Percentiles rank a stretch among this genome's conserved stretches.
phyloP scores from a whole-genome alignment of 2,888 invertebrate genomes.

The Lampropteryx suffumata region DNA sequence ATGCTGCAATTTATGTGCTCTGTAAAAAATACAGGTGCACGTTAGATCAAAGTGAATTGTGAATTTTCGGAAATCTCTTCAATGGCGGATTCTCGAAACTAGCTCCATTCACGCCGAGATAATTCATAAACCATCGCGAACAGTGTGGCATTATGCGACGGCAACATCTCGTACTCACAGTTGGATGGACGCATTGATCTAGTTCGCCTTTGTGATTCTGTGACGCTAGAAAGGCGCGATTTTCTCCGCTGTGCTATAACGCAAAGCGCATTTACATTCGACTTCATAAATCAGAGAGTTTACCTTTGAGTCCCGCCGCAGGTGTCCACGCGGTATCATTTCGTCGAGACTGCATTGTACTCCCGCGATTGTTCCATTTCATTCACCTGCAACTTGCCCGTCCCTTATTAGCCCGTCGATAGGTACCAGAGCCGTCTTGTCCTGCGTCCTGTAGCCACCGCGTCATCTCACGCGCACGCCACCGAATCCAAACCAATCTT shows the following conservation, averaged over 20 bases:
- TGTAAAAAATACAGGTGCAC: conserved; percentile 28
- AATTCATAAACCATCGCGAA: conserved; percentile 39
- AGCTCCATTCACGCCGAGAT: conserved; percentile 43
- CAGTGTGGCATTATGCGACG: conserved; percentile 45
- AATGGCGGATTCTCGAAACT: conserved; percentile 44
- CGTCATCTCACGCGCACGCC: conserved; percentile 37
- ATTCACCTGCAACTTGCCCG: conserved; percentile 66
- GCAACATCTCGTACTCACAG: conserved; percentile 56
- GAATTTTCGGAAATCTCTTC: conserved; percentile 41
- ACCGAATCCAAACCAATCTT: conserved; percentile 35
- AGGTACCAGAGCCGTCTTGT: conserved; percentile 40
- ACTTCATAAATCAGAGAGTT: conserved; percentile 65
- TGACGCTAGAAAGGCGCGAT: conserved; percentile 64
- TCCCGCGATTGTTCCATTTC: conserved; percentile 47
- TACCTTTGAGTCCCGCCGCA: conserved; percentile 54
- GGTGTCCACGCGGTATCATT: conserved; percentile 59
- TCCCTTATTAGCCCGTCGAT: conserved; percentile 59
- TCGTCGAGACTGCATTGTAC: conserved; percentile 54
- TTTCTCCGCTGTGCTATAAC: conserved; percentile 61
- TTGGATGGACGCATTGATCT: conserved; percentile 54
- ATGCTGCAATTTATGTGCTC: conserved; percentile 1
- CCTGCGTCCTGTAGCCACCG: conserved; percentile 48
- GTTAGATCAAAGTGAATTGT: conserved; percentile 49
- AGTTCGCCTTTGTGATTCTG: conserved; percentile 55
- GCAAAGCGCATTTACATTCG: conserved; percentile 51